Evolutionary conservation across 2,113 vertebrate genomes (phyloP).

Genomic region (Toxotes jaculatrix): DNA sequence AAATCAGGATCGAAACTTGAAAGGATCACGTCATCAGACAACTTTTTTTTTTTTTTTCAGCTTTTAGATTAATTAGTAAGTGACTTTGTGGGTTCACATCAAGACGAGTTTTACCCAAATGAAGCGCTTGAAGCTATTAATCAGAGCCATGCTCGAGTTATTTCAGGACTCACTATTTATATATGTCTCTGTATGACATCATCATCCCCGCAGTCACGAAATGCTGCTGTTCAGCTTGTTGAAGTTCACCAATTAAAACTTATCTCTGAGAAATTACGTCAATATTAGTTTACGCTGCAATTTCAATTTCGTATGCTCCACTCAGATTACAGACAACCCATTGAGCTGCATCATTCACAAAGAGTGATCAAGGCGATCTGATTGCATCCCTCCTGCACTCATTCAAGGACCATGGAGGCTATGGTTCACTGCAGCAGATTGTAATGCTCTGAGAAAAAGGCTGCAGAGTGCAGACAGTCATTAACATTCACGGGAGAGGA

Average conservation of each 20-base stretch:
- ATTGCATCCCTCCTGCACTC: constrained; percentile 8
- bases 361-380: constrained; percentile 23
- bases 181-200: constrained; percentile 6
- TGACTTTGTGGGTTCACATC: neutral
- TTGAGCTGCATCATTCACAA: constrained; percentile 7
- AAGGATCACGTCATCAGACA: neutral
- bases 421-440: constrained; percentile 70
- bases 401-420: constrained; percentile 41
- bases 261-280: neutral
- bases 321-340: neutral
- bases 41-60: neutral
- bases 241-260: neutral
- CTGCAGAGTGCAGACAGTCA: constrained; percentile 73
- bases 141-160: neutral
- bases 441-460: constrained; percentile 64
- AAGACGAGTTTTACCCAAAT: neutral
- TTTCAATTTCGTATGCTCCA: neutral
- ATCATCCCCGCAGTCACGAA: constrained; percentile 1
- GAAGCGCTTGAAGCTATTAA: neutral
- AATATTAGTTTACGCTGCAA: neutral
- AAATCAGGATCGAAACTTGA: neutral
- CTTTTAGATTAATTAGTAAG: neutral
- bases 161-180: neutral
- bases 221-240: neutral
- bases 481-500: constrained; percentile 78